Evolutionary conservation across 1,140 invertebrate species (phyloP).

Genomic region (Ips typographus): DNA sequence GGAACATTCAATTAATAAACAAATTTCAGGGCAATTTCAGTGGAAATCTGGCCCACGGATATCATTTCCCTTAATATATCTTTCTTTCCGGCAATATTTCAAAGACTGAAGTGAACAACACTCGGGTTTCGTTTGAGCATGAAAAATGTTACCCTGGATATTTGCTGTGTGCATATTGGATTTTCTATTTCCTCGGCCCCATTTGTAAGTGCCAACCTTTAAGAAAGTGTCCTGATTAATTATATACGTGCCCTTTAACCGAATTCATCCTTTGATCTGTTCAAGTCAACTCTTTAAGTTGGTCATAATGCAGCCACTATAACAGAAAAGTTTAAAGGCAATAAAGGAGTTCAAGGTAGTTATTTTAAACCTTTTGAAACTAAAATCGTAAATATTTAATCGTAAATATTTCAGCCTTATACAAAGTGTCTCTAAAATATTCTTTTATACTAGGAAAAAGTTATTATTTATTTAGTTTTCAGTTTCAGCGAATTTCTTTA

Average conservation of each 20-base stretch:
- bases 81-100: slow-evolving; percentile 33
- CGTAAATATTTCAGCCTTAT: too few species aligned
- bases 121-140: slow-evolving; percentile 33
- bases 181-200: slow-evolving; percentile 31
- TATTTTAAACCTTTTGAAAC: too few species aligned
- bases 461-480: too few species aligned
- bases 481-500: too few species aligned
- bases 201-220: slow-evolving; percentile 20
- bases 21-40: not conserved
- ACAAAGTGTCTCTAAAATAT: too few species aligned
- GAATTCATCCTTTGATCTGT: too few species aligned
- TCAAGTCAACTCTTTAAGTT: too few species aligned
- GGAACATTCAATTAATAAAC: slow-evolving; percentile 8
- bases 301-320: too few species aligned
- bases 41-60: slow-evolving; percentile 26
- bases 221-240: slow-evolving; percentile 23
- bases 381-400: too few species aligned
- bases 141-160: slow-evolving; percentile 36
- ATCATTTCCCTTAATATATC: slow-evolving; percentile 33
- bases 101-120: slow-evolving; percentile 31
- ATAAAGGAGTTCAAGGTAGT: too few species aligned
- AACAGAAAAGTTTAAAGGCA: too few species aligned
- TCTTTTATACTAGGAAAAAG: too few species aligned
- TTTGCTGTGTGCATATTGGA: slow-evolving; percentile 34
- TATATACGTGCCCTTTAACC: not conserved